Percentiles rank a stretch among this genome's conserved stretches.
Conservation (phyloP, 1,140 invertebrate species). For the Phortica variegata region DNA sequence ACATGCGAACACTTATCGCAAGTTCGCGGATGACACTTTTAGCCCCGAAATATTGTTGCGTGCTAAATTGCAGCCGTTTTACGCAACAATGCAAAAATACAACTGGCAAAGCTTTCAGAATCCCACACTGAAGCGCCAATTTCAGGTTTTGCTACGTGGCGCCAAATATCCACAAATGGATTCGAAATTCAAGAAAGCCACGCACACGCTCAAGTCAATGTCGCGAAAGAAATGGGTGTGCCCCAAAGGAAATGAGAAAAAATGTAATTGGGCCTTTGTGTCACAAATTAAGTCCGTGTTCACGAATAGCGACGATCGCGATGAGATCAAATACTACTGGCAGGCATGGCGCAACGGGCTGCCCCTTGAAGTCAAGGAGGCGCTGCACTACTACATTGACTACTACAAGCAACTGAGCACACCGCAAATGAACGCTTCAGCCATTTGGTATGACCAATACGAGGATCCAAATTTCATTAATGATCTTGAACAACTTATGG, state of each 20-base stretch:
- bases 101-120: conserved; percentile 16
- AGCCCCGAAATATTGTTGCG: conserved; percentile 20
- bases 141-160: conserved; percentile 16
- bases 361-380: conserved; percentile 8
- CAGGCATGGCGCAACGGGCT: conserved; percentile 19
- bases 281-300: conserved; percentile 18
- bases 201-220: conserved; percentile 13
- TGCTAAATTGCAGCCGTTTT: conserved; percentile 16
- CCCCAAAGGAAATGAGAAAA: background rate
- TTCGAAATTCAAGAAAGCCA: conserved; percentile 18
- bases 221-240: conserved; percentile 15
- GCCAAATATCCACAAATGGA: conserved; percentile 15
- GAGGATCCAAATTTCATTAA: conserved; percentile 59
- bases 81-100: conserved; percentile 13
- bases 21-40: conserved; percentile 17
- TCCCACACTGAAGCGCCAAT: conserved; percentile 14
- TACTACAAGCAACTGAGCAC: conserved; percentile 14
- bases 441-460: conserved; percentile 58
- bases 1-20: conserved; percentile 16
- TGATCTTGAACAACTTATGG: conserved; percentile 58
- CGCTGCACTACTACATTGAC: conserved; percentile 11
- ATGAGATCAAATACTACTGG: conserved; percentile 24
- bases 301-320: conserved; percentile 20
- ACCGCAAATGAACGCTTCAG: conserved; percentile 1
- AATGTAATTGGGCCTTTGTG: conserved; percentile 19